These are phyloP conservation scores for Allophyes oxyacanthae DNA, from an alignment of 2,888 invertebrate genomes.

Conservation along the genomic window DNA sequence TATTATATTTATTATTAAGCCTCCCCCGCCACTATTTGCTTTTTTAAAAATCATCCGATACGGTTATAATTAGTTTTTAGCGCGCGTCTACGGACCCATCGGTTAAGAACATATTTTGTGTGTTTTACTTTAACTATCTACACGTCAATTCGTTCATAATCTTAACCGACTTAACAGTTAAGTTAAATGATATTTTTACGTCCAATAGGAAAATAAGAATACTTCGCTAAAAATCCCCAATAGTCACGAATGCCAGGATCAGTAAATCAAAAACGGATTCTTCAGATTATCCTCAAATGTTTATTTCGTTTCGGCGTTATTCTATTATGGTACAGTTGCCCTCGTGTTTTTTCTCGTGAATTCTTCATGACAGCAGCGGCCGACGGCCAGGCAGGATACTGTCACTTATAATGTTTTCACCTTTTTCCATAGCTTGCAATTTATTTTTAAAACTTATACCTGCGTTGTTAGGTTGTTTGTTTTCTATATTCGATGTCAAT, in stretches of 20 bases:
- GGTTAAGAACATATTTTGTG: too few species aligned
- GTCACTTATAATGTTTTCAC: conserved; percentile 52
- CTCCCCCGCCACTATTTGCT: too few species aligned
- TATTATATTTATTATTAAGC: too few species aligned
- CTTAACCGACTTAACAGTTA: not conserved
- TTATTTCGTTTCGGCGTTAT: conserved; percentile 21
- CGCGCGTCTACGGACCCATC: too few species aligned
- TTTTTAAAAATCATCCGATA: too few species aligned
- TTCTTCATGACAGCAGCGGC: conserved; percentile 41
- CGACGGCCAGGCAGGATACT: conserved; percentile 49
- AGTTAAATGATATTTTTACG: conserved; percentile 19
- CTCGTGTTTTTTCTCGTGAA: conserved; percentile 44
- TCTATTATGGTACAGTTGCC: conserved; percentile 27
- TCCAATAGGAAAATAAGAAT: not conserved
- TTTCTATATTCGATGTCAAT: conserved; percentile 23
- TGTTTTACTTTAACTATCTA: too few species aligned
- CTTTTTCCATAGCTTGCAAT: conserved; percentile 48
- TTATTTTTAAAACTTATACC: conserved; percentile 46
- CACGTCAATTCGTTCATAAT: too few species aligned
- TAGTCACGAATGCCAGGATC: too few species aligned
- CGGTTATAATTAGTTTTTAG: too few species aligned
- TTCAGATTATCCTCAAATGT: conserved; percentile 20
- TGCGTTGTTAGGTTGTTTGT: conserved; percentile 9
- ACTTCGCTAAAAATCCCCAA: conserved; percentile 2
- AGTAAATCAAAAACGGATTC: conserved; percentile 12